These are phyloP conservation scores for Asbolus verrucosus DNA, from an alignment of 1,140 invertebrate species.

Conservation along the genomic window DNA sequence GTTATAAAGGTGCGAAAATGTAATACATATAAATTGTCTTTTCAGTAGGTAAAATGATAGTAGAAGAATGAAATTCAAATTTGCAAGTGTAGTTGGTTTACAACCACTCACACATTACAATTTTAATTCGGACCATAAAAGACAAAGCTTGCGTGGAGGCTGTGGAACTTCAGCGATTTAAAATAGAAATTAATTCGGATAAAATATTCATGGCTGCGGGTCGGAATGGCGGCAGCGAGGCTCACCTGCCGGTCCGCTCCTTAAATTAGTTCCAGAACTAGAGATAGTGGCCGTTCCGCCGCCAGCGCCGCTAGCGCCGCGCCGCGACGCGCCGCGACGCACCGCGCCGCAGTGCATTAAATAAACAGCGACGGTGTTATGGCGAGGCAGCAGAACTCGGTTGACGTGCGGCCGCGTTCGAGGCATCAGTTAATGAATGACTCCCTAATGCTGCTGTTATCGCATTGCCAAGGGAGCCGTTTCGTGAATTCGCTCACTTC, in stretches of 20 bases:
- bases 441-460: conserved; percentile 55
- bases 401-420: conserved; percentile 44
- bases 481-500: conserved; percentile 50
- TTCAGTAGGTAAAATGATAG: conserved; percentile 28
- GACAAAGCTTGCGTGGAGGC: conserved; percentile 36
- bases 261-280: conserved; percentile 37
- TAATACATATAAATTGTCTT: conserved; percentile 39
- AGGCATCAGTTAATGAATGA: conserved; percentile 52
- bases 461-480: conserved; percentile 53
- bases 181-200: conserved; percentile 46
- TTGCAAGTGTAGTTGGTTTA: conserved; percentile 37
- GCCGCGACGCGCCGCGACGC: conserved; percentile 8
- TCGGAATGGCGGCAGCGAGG: not conserved
- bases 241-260: conserved; percentile 23
- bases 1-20: conserved; percentile 36
- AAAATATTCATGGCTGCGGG: conserved; percentile 45
- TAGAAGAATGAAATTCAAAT: conserved; percentile 39
- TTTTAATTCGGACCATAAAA: conserved; percentile 38
- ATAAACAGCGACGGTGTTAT: too few species aligned
- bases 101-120: conserved; percentile 26
- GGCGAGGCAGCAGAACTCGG: not conserved
- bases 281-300: too few species aligned
- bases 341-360: conserved; percentile 21
- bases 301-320: too few species aligned
- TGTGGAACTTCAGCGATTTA: conserved; percentile 44